Evolutionary conservation across 1,140 invertebrate genomes (phyloP).

Genomic region (Penaeus chinensis): DNA sequence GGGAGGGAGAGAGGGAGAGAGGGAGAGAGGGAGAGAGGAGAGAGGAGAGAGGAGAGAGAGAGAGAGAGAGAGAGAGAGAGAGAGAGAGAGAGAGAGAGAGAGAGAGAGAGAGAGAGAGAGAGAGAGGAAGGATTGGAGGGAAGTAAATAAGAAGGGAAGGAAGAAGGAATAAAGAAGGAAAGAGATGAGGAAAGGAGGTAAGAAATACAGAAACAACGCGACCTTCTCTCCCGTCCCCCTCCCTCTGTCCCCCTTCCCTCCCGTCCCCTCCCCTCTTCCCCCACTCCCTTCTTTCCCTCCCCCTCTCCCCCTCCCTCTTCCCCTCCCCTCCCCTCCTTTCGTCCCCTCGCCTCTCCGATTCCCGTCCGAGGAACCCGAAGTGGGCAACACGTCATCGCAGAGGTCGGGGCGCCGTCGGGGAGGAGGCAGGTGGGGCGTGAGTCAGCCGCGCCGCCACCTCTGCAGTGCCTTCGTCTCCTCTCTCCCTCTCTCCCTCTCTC

Average conservation of each 20-base stretch:
- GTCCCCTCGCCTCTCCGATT: no score
- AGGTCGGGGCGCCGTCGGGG: no score
- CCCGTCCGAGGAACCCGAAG: no score
- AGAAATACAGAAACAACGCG: background rate
- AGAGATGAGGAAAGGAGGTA: background rate
- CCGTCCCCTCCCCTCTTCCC: background rate
- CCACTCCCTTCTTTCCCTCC: no score
- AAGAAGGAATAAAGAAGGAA: background rate
- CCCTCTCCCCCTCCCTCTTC: no score
- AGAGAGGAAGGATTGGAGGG: background rate
- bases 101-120: conserved; percentile 4
- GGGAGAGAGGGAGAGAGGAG: background rate
- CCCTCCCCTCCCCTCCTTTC: no score
- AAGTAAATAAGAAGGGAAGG: background rate
- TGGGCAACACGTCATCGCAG: no score
- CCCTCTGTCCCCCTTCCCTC: background rate
- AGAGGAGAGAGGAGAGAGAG: background rate
- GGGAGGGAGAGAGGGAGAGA: background rate
- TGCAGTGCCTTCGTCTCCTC: no score
- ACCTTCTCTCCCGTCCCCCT: background rate
- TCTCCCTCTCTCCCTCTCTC: no score
- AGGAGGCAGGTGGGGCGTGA: no score
- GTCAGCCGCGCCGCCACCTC: no score
- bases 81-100: background rate
- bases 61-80: background rate